A percentile compares a stretch with the other conserved stretches of the same genome.
phyloP scores from a whole-genome alignment of 2,113 vertebrate species.

The Suricata suricatta region DNA sequence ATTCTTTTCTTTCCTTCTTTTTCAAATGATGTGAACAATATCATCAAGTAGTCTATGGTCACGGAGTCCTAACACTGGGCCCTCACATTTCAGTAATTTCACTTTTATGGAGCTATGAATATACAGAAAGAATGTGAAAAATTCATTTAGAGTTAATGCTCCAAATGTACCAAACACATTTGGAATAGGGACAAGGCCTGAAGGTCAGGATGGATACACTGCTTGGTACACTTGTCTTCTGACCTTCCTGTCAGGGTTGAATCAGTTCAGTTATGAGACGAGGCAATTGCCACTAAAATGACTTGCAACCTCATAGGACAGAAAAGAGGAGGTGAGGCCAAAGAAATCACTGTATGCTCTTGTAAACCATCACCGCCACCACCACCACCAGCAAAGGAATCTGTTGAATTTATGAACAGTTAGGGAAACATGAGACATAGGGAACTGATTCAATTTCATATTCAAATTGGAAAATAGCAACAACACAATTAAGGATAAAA shows the following conservation, averaged over 20 bases:
- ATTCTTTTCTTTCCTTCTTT: background rate
- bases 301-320: background rate
- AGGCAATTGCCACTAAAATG: background rate
- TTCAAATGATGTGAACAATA: background rate
- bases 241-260: background rate
- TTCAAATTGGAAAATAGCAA: background rate
- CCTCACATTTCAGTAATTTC: background rate
- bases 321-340: background rate
- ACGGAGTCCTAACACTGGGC: background rate
- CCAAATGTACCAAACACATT: background rate
- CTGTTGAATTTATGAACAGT: background rate
- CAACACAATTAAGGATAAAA: background rate
- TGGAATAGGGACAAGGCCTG: background rate
- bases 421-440: background rate
- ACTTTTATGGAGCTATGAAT: background rate
- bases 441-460: conserved; percentile 52
- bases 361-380: background rate
- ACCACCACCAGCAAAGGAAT: background rate
- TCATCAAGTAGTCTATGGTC: background rate
- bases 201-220: background rate
- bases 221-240: background rate
- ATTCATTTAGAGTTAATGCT: background rate
- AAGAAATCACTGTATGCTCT: background rate
- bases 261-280: background rate
- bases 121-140: background rate